Base-by-base conservation (phyloP, 2,888 invertebrate species). In the Holacanthella duospinosa region DNA sequence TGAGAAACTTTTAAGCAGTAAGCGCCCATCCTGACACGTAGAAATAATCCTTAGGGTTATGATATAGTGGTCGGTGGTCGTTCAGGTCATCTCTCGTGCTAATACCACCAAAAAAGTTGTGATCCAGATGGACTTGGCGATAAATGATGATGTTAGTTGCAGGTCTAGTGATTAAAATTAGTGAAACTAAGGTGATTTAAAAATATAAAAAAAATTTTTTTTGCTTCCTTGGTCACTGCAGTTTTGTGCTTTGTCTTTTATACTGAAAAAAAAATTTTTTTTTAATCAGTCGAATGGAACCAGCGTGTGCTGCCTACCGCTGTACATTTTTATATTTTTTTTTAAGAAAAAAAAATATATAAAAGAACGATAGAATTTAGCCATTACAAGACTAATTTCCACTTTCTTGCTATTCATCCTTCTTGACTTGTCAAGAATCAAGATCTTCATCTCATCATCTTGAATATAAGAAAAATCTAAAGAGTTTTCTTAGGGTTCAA, bases 251-350 rank as follows among this genome's bases (percentile, higher is more conserved):
- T 36, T 36, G 36, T 48, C 48, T 48, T 48, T 21, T 48, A n/a
- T 16, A 48, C 19, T 48, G 21, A 9, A 48, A 21, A 21, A 21
- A n/a, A n/a, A n/a, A n/a, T n/a, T n/a, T n/a, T n/a, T n/a, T 48
- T 48, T 48, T 48, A 48, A 48, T 48, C 48, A 48, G 48, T 48
- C 16, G 21, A 48, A 48, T 48, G 48, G 12, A 48, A 48, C 48
- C 12, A 21, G 21, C 12, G 21, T n/a, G 21, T 21, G 12, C 36
- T 16, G 6, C 16, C 16, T 36, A n/a, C n/a, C n/a, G n/a, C 36
- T 36, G 9, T 36, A 16, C 6, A 36, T 6, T 36, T 36, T 36
- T 12, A 36, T 16, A 12, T 36, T 36, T 36, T 36, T 36, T 36
- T 36, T 16, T 36, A 12, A 6, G 9, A 36, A 36, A 36, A 36